phyloP scores from a whole-genome alignment of 2,888 invertebrate genomes.

The Dione vanillae region DNA sequence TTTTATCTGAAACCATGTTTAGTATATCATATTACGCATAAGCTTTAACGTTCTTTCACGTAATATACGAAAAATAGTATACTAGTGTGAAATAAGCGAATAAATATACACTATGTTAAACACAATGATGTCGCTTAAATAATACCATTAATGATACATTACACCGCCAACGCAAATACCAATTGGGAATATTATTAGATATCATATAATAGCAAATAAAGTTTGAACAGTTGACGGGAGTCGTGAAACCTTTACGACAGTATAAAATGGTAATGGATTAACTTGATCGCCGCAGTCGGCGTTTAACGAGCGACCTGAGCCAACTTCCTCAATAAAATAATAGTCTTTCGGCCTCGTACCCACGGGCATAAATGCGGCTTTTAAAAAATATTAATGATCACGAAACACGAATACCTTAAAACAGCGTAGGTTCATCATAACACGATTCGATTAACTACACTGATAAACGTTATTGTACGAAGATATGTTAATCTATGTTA shows the following conservation, averaged over 20 bases:
- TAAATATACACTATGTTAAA: not conserved
- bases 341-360: slow-evolving; percentile 58
- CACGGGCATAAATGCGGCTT: slow-evolving; percentile 49
- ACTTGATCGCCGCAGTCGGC: slow-evolving; percentile 72
- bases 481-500: slow-evolving; percentile 28
- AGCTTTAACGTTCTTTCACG: not conserved
- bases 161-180: slow-evolving; percentile 31
- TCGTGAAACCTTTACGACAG: slow-evolving; percentile 79
- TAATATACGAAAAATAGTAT: not conserved
- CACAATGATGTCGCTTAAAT: not conserved
- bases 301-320: slow-evolving; percentile 74
- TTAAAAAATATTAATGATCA: slow-evolving; percentile 51
- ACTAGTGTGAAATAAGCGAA: not conserved
- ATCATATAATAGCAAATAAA: slow-evolving; percentile 56
- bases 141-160: slow-evolving; percentile 6
- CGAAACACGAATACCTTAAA: slow-evolving; percentile 47
- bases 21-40: not conserved
- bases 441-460: slow-evolving; percentile 19
- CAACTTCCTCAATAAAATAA: slow-evolving; percentile 82
- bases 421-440: slow-evolving; percentile 44
- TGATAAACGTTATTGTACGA: slow-evolving; percentile 37
- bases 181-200: slow-evolving; percentile 48
- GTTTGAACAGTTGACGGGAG: slow-evolving; percentile 68
- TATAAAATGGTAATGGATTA: slow-evolving; percentile 81
- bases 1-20: slow-evolving; percentile 29